Evolutionary conservation across 2,888 invertebrate genomes (phyloP), one percentile per base, ranked within the genome.

Genomic region (Metallyticus violacea): DNA sequence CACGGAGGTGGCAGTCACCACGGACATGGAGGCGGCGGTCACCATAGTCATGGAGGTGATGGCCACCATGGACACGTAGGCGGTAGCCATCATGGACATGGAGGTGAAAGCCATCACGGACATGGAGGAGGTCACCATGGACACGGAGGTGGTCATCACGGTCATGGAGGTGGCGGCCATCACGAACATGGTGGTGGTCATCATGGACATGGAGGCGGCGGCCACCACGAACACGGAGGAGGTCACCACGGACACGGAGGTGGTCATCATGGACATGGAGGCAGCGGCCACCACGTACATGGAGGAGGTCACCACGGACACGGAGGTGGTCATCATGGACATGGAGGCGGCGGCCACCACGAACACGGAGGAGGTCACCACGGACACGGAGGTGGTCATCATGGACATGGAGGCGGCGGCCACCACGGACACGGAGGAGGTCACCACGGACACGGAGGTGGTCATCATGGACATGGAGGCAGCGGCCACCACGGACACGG

Each of bases 281-380:
- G 79, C 7, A 79, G 86, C 1, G 86, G 83, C 0, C 83, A 62
- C n/a, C 62, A 79, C 7, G 85, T 77, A 0, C 76, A 77, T 78
- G 85, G 85, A 26, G 85, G 85, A 1, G 85, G 85, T 9, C 78
- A 78, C 3, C 77, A 77, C 1, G 79, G 79, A 79, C 85, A 85
- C 26, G 85, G 79, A 26, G 62, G 79, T 22, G 22, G 76, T 4
- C 30, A 62, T 2, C 40, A 30, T 22, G 81, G 25, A 40, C 62
- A 27, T 26, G 25, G 26, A 26, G 62, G 26, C 0, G 26, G 62
- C 25, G 62, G 26, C 2, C 62, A 76, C 5, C 62, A 76, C 6
- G 82, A 62, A 79, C 79, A 79, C 22, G 79, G 79, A 9, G 22
- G 27, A 7, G 79, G 79, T 4, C 26, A 27, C 6, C 22, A 28